phyloP scores from a whole-genome alignment of 2,888 invertebrate genomes.

The Augiades crinisus region DNA sequence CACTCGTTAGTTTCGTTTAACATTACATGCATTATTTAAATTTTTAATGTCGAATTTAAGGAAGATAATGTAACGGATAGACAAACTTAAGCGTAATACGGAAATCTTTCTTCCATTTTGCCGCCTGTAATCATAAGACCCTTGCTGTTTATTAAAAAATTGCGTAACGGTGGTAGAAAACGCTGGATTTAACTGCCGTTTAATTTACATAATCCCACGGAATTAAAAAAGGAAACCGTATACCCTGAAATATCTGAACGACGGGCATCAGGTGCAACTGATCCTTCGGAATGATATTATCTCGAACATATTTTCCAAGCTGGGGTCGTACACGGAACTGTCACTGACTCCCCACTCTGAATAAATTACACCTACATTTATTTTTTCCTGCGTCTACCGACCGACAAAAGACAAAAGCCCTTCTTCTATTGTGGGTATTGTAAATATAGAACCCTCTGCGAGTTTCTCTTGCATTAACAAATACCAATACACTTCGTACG shows the following conservation, averaged over 20 bases:
- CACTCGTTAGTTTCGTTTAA: too few species aligned
- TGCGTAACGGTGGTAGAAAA: not conserved
- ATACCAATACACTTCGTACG: too few species aligned
- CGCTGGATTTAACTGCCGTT: constrained; percentile 3
- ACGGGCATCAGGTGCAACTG: constrained; percentile 75
- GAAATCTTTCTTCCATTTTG: not conserved
- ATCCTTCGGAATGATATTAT: constrained; percentile 69
- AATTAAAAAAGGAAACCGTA: constrained; percentile 46
- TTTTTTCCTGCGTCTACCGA: constrained; percentile 28
- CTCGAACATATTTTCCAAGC: constrained; percentile 66
- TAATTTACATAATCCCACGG: constrained; percentile 41
- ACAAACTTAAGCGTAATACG: too few species aligned
- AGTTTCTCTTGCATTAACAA: not conserved
- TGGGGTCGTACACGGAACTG: constrained; percentile 53
- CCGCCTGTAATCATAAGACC: too few species aligned
- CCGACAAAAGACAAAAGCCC: not conserved
- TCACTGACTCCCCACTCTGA: constrained; percentile 55
- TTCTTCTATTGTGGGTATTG: too few species aligned
- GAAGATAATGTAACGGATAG: too few species aligned
- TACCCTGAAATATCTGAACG: constrained; percentile 42
- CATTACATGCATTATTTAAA: too few species aligned
- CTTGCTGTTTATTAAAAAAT: not conserved
- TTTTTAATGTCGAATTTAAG: too few species aligned
- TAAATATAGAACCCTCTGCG: not conserved
- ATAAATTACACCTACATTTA: constrained; percentile 60